Evolutionary conservation across 2,888 invertebrate species (phyloP).

Genomic region (Morpho helenor): DNA sequence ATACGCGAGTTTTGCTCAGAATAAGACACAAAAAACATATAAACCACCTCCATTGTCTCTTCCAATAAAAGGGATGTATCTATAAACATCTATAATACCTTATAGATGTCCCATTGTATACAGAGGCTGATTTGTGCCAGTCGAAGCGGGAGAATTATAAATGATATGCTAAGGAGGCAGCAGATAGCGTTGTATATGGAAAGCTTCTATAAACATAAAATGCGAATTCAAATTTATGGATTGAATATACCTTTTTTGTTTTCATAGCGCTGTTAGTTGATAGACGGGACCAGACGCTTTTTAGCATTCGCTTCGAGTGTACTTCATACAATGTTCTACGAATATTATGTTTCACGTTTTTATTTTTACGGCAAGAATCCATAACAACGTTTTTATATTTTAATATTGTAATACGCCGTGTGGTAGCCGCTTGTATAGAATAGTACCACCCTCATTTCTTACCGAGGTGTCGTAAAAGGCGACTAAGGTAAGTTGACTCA

Average conservation of each 20-base stretch:
- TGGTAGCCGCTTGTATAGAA: no score
- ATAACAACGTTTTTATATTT: no score
- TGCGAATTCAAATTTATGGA: constrained; percentile 29
- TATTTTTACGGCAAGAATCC: no score
- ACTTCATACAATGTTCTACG: constrained; percentile 2
- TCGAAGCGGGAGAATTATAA: constrained; percentile 45
- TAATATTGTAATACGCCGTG: no score
- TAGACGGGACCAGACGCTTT: not conserved
- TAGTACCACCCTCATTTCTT: no score
- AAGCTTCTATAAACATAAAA: constrained; percentile 28
- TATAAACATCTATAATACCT: constrained; percentile 35
- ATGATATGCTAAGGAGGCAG: constrained; percentile 54
- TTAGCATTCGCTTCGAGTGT: not conserved
- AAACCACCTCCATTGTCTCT: constrained; percentile 50
- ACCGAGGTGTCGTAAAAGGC: no score
- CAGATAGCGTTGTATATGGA: constrained; percentile 35
- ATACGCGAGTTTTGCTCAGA: constrained; percentile 14
- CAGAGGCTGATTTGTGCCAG: constrained; percentile 50
- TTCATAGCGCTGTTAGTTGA: not conserved
- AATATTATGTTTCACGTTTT: not conserved
- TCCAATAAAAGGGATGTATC: constrained; percentile 33
- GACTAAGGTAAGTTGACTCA: no score
- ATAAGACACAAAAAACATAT: constrained; percentile 34
- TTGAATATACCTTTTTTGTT: constrained; percentile 16
- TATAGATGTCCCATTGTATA: constrained; percentile 47